These are phyloP conservation scores for Dicroscelio sp. DNA, from an alignment of 2,888 invertebrate species.

Conservation along the genomic window DNA sequence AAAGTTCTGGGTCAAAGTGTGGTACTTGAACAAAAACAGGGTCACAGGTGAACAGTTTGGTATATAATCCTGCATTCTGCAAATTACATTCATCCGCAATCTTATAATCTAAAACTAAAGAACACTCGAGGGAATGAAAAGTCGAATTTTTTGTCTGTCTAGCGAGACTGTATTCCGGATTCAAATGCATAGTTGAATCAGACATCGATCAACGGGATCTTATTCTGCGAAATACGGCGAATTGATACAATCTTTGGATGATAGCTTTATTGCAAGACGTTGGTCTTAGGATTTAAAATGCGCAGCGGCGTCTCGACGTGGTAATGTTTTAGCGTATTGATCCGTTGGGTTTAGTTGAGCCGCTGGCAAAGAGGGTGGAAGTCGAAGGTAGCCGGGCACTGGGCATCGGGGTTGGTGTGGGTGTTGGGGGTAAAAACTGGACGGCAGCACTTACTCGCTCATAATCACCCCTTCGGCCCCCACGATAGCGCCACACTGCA, in stretches of 20 bases:
- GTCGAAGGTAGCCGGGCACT: constrained; percentile 83
- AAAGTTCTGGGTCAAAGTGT: neutral
- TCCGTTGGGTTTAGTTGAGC: constrained; percentile 90
- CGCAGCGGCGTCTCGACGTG: constrained; percentile 89
- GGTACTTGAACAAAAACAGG: neutral
- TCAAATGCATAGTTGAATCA: neutral
- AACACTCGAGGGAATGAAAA: too few relatives aligned
- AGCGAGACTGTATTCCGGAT: too few relatives aligned
- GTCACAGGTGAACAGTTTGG: too few relatives aligned
- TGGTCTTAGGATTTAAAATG: constrained; percentile 86
- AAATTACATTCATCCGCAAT: too few relatives aligned
- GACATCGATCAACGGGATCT: constrained; percentile 13
- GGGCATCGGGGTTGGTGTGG: constrained; percentile 75
- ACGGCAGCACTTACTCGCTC: constrained; percentile 91
- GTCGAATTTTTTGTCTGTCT: too few relatives aligned
- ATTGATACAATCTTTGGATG: constrained; percentile 52
- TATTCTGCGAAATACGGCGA: neutral
- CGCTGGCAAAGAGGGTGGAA: constrained; percentile 86
- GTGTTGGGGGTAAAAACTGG: constrained; percentile 89
- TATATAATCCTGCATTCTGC: too few relatives aligned
- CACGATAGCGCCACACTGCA: constrained; percentile 83
- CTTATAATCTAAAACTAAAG: too few relatives aligned
- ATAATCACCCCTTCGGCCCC: constrained; percentile 89
- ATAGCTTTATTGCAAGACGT: constrained; percentile 73
- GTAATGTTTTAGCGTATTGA: constrained; percentile 91